These are phyloP conservation scores for Lissonota sp. DNA, from an alignment of 2,888 invertebrate genomes.

Conservation along the genomic window DNA sequence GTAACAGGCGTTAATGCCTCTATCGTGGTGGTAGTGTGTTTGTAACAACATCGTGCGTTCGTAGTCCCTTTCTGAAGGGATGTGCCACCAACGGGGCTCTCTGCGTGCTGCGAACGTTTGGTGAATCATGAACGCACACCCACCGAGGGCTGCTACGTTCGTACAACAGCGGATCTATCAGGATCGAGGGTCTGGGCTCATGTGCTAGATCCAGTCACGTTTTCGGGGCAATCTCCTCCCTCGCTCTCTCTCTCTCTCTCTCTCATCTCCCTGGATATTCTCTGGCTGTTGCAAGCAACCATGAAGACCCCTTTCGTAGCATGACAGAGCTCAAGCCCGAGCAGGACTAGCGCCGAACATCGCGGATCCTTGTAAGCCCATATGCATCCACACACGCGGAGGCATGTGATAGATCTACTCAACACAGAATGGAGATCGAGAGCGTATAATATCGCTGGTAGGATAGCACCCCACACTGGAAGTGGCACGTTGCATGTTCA, in stretches of 20 bases:
- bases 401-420: conserved; percentile 49
- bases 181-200: conserved; percentile 41
- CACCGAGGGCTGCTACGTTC: conserved; percentile 19
- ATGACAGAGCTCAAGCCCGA: conserved; percentile 14
- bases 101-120: conserved; percentile 9
- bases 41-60: conserved; percentile 42
- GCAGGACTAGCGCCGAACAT: conserved; percentile 41
- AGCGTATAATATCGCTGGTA: conserved; percentile 15
- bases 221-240: conserved; percentile 41
- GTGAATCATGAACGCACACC: conserved; percentile 49
- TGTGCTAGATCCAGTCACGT: conserved; percentile 43
- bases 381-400: conserved; percentile 42
- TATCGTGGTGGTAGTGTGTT: conserved; percentile 58
- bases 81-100: too few species aligned
- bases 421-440: conserved; percentile 21
- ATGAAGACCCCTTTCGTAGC: neutral
- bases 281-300: neutral
- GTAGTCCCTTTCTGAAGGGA: neutral
- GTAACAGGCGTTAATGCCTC: conserved; percentile 70
- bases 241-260: conserved; percentile 16
- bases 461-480: conserved; percentile 17
- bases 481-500: conserved; percentile 41
- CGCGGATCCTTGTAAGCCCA: conserved; percentile 52
- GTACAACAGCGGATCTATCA: conserved; percentile 48
- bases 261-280: neutral